Evolutionary conservation across 2,888 invertebrate species (phyloP), one percentile per base, ranked within the genome.

Genomic region (Ligdia adustata): DNA sequence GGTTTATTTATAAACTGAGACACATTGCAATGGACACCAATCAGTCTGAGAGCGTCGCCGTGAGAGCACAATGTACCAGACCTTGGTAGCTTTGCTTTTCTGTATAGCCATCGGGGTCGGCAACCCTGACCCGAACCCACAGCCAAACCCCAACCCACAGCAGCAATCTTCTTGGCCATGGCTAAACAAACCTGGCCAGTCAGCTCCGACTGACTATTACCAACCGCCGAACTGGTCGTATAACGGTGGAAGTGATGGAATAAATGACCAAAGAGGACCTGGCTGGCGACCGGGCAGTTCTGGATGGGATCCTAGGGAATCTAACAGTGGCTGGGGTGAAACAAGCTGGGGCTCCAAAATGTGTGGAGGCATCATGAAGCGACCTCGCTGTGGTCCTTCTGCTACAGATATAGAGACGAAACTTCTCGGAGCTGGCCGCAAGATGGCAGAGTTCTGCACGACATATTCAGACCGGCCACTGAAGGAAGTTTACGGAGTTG

Each of bases 1-100:
- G 18, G 9, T 22, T 6, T 33, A 33, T 22, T 22, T 33, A 33
- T 33, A 33, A 33, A 33, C 33, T 9, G n/a, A 22, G 22, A 13
- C 12, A 13, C 9, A n/a, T 4, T 4, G 12, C n/a, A n/a, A 1
- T 6, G 9, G n/a, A 9, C 12, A 11, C 22, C 20, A 33, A 11
- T 33, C 12, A 20, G 13, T 20, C 5, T n/a, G 12, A 4, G 22
- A 33, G 22, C 9, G 4, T 18, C 6, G 12, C 1, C 2, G 9
- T 33, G 12, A 32, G 18, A 6, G n/a, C 5, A 22, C n/a, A 12
- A 33, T 33, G 33, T 33, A 20, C n/a, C 12, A n/a, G n/a, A n/a
- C 3, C 6, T 5, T 33, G 3, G 4, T n/a, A 12, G n/a, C 12
- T 22, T 20, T 33, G 4, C 11, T 33, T 4, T 11, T 1, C 20